These are phyloP conservation scores for Lophius americanus DNA, from an alignment of 2,797 vertebrate genomes.

Conservation along the genomic window DNA sequence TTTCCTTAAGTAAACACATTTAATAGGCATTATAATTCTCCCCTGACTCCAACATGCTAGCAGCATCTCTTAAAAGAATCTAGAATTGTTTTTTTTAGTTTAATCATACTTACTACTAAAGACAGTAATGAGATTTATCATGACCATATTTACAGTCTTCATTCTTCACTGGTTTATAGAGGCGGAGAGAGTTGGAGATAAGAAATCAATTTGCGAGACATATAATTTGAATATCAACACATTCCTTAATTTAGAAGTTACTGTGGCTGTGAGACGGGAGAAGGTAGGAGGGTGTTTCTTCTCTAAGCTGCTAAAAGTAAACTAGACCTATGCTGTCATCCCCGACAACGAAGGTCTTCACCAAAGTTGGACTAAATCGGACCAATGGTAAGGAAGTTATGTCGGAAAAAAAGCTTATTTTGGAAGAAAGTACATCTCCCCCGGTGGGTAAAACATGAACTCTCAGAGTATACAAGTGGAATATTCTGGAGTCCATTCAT, in stretches of 20 bases:
- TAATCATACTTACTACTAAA: slow-evolving; percentile 57
- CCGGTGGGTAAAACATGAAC: too few species aligned
- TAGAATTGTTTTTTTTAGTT: slow-evolving; percentile 46
- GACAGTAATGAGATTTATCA: slow-evolving; percentile 64
- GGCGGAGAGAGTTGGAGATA: slow-evolving; percentile 14
- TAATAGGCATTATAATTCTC: slow-evolving; percentile 50
- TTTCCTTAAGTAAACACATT: slow-evolving; percentile 34
- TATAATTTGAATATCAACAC: slow-evolving; percentile 11
- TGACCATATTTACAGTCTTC: slow-evolving; percentile 48
- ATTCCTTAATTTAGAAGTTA: slow-evolving; percentile 8
- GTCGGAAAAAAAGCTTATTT: too few species aligned
- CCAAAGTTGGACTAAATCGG: too few species aligned
- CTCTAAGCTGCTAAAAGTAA: background rate
- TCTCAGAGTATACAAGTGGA: too few species aligned
- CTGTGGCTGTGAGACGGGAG: background rate
- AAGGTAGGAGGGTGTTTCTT: background rate
- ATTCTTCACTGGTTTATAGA: slow-evolving; percentile 39
- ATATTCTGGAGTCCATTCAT: too few species aligned
- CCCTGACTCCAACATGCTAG: slow-evolving; percentile 40
- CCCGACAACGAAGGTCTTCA: too few species aligned
- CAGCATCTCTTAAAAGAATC: slow-evolving; percentile 35
- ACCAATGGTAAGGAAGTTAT: too few species aligned
- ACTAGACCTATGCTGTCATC: too few species aligned
- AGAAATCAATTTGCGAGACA: slow-evolving; percentile 23
- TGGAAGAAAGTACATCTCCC: too few species aligned